Evolutionary conservation across 2,888 invertebrate species (phyloP), one percentile per base, ranked within the genome.

Genomic region (Erannis defoliaria): DNA sequence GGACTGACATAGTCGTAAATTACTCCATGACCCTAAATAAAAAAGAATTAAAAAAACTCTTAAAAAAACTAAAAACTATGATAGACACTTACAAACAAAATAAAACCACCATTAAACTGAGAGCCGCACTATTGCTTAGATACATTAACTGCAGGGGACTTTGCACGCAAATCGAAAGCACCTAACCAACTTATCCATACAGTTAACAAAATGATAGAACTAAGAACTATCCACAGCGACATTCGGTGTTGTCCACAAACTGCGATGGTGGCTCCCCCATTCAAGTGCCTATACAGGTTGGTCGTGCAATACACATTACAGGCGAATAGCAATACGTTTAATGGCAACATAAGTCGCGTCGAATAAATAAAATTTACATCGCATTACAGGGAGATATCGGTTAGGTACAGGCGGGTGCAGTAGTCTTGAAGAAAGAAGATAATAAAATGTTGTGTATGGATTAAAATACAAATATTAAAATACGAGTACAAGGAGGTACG

Each of bases 351-450:
- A 62, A 62, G 73, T 69, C 72, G 76, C 77, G 71, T 75, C 77
- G 78, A 78, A 86, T 88, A 88, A 88, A 86, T 65, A 72, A 81
- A 85, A 87, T 88, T 86, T 84, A 86, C 80, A 79, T 80, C 72
- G 72, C 62, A 80, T 76, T 74, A 62, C 50, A 49, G 19, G 14
- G 35, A 29, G 51, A 37, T 51, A 58, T 58, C n/a, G 50, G 29
- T 50, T 21, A 14, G 18, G 10, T 43, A 48, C 48, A 12, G 12
- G 16, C 18, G 43, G 23, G 29, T 56, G 49, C 49, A 56, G 38
- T 38, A 29, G 21, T 16, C 18, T 37, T 4, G 5, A 45, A 16
- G 10, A 12, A 12, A 42, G 42, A 10, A 12, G 42, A 2, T 4
- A 3, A 42, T 42, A 40, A 10, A 42, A 5, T n/a, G 12, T 12